These are phyloP conservation scores for Dichetophora obliterata DNA, from an alignment of 2,888 invertebrate species.

Conservation along the genomic window DNA sequence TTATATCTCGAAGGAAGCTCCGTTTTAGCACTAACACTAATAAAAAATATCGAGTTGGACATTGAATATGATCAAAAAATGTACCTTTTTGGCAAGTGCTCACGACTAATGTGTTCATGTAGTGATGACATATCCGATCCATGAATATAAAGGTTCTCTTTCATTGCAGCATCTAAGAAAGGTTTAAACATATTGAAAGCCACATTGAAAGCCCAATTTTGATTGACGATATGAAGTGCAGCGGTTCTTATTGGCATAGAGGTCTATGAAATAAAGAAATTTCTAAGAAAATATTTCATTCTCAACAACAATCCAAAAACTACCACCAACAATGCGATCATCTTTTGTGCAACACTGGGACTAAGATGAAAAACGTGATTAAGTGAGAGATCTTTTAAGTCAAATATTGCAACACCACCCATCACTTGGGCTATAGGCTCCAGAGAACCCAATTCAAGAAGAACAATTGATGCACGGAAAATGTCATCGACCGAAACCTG, in stretches of 20 bases:
- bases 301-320: background rate
- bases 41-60: too few species aligned
- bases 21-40: too few species aligned
- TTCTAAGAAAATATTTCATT: conserved; percentile 24
- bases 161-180: conserved; percentile 78
- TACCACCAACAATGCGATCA: conserved; percentile 80
- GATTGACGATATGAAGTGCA: conserved; percentile 83
- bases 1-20: too few species aligned
- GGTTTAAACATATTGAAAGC: conserved; percentile 85
- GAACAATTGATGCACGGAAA: conserved; percentile 79
- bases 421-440: conserved; percentile 82
- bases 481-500: conserved; percentile 77
- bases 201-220: conserved; percentile 86
- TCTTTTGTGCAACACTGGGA: conserved; percentile 77
- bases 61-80: too few species aligned
- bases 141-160: conserved; percentile 74
- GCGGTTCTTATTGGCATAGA: conserved; percentile 81
- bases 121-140: conserved; percentile 80
- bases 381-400: conserved; percentile 78
- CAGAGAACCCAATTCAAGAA: conserved; percentile 80
- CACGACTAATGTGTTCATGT: conserved; percentile 80
- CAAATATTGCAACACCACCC: conserved; percentile 83
- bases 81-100: conserved; percentile 76
- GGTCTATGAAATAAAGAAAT: conserved; percentile 72
- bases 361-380: conserved; percentile 82